A percentile compares a stretch with the other conserved stretches of the same genome.
phyloP scores from a whole-genome alignment of 2,888 invertebrate species.

The Pachliopta kotzebuea region DNA sequence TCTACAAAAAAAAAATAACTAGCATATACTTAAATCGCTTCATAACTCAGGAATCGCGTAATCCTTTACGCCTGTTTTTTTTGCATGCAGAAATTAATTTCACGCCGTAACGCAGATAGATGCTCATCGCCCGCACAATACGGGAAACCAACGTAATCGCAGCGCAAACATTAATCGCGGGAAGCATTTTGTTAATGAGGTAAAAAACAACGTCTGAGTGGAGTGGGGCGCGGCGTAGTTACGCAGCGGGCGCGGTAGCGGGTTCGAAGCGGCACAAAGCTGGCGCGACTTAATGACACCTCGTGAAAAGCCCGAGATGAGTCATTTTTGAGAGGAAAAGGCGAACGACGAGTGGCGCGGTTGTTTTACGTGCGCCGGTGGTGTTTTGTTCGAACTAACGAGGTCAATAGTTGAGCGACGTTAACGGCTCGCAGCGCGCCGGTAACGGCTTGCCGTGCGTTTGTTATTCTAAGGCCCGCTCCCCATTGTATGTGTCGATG shows the following conservation, averaged over 20 bases:
- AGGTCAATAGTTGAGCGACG: conserved; percentile 70
- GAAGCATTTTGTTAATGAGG: conserved; percentile 66
- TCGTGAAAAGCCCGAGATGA: conserved; percentile 72
- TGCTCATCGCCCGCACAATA: conserved; percentile 36
- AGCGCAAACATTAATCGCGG: conserved; percentile 41
- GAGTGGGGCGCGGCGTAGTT: conserved; percentile 52
- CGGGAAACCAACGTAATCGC: conserved; percentile 39
- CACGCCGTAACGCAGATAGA: conserved; percentile 30
- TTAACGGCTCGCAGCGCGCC: conserved; percentile 49
- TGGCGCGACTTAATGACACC: conserved; percentile 74
- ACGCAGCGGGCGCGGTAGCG: conserved; percentile 46
- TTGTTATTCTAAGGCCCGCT: conserved; percentile 39
- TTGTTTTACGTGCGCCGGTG: conserved; percentile 67
- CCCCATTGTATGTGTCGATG: conserved; percentile 30
- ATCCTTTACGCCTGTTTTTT: conserved; percentile 20
- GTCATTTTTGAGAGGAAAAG: conserved; percentile 78
- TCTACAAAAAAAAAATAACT: conserved; percentile 18
- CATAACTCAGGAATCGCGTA: conserved; percentile 16
- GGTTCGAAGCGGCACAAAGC: conserved; percentile 54
- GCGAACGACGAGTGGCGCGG: conserved; percentile 70
- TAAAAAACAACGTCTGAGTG: conserved; percentile 56
- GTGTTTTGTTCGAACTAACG: conserved; percentile 75
- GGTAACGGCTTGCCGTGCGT: conserved; percentile 53
- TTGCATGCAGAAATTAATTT: conserved; percentile 24
- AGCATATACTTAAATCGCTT: conserved; percentile 17